A percentile compares a stretch with the other conserved stretches of the same genome.
Conservation (phyloP, 2,888 invertebrate species). For the Diogma glabrata region DNA sequence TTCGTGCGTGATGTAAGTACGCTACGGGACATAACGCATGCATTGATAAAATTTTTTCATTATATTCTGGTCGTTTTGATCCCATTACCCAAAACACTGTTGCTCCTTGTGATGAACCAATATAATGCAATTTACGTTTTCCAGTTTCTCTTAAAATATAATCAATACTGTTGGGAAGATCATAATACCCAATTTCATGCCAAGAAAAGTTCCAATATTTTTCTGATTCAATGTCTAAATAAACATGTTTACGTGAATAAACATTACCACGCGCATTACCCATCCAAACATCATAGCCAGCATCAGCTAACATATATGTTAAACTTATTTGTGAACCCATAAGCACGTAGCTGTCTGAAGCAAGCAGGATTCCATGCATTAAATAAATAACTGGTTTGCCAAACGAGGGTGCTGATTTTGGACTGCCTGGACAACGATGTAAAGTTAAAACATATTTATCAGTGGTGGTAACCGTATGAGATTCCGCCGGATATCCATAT, state of each 20-base stretch:
- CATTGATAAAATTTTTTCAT: too few species aligned
- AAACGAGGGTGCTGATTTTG: not conserved
- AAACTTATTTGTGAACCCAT: not conserved
- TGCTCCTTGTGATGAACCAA: too few species aligned
- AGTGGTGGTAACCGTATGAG: not conserved
- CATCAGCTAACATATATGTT: not conserved
- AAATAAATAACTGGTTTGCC: not conserved
- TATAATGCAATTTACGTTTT: too few species aligned
- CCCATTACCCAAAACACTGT: too few species aligned
- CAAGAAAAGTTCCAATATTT: slow-evolving; percentile 1
- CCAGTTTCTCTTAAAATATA: too few species aligned
- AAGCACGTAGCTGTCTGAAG: not conserved
- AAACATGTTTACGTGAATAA: not conserved
- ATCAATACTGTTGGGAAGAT: slow-evolving; percentile 67
- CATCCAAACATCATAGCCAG: slow-evolving; percentile 3
- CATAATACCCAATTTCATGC: slow-evolving; percentile 64
- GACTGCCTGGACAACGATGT: not conserved
- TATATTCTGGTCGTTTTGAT: too few species aligned
- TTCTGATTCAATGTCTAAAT: not conserved
- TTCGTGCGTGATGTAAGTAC: too few species aligned
- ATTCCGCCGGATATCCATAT: slow-evolving; percentile 2
- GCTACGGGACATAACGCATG: too few species aligned
- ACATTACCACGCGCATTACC: slow-evolving; percentile 3
- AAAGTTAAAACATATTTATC: not conserved
- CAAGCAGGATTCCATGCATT: not conserved